phyloP scores from a whole-genome alignment of 2,888 invertebrate species.

The Mythimna lalbum region DNA sequence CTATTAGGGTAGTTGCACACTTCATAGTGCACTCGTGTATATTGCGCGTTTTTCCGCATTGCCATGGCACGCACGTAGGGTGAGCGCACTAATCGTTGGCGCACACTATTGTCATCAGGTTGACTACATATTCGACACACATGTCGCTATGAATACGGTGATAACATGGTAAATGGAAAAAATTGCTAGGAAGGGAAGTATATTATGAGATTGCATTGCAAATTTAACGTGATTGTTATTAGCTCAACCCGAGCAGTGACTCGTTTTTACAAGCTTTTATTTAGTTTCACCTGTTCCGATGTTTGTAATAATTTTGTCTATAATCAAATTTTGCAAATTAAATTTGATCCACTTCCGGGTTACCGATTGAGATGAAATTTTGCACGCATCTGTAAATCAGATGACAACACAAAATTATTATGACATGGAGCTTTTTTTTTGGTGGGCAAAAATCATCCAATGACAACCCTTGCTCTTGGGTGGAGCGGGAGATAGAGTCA shows the following conservation, averaged over 20 bases:
- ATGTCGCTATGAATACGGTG: constrained; percentile 20
- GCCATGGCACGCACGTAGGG: constrained; percentile 38
- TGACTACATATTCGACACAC: constrained; percentile 10
- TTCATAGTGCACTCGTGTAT: constrained; percentile 36
- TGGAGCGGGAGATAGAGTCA: too few species aligned
- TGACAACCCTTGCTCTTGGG: too few species aligned
- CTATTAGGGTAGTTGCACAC: constrained; percentile 24
- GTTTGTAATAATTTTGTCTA: too few species aligned
- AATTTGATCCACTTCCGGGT: too few species aligned
- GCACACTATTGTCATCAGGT: constrained; percentile 36
- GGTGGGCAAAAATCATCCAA: too few species aligned
- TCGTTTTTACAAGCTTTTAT: too few species aligned
- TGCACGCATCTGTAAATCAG: too few species aligned
- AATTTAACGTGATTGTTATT: neutral
- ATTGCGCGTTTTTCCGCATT: constrained; percentile 38
- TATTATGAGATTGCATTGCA: neutral
- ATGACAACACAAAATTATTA: too few species aligned
- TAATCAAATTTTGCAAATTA: too few species aligned
- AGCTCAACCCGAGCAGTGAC: neutral
- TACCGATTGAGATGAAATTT: too few species aligned
- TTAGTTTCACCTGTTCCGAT: too few species aligned
- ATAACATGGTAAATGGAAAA: constrained; percentile 4
- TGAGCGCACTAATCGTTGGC: constrained; percentile 33
- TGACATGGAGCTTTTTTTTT: too few species aligned
- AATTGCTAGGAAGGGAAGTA: neutral